A percentile compares a stretch with the other conserved stretches of the same genome.
These are phyloP conservation scores for Centropristis striata DNA, from an alignment of 2,113 vertebrate genomes.

Conservation along the genomic window DNA sequence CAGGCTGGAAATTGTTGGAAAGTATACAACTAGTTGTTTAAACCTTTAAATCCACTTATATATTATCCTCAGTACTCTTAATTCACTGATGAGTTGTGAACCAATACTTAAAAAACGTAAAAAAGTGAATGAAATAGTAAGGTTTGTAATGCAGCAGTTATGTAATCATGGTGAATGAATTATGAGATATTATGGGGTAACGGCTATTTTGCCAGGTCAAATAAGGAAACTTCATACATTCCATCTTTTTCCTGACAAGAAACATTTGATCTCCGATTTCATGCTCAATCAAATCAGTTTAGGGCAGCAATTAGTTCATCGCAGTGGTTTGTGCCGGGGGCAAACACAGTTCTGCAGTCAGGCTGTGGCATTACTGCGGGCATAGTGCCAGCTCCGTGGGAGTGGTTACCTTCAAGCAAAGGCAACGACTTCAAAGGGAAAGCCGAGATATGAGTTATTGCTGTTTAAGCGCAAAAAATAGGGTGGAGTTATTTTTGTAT, in stretches of 20 bases:
- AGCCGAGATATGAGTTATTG: not conserved
- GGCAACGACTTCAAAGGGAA: conserved; percentile 50
- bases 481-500: not conserved
- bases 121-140: not conserved
- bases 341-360: conserved; percentile 18
- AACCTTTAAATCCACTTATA: not conserved
- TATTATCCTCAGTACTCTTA: not conserved
- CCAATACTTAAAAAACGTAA: not conserved
- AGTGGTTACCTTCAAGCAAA: conserved; percentile 32
- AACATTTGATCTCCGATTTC: conserved; percentile 35
- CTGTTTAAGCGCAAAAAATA: conserved; percentile 11
- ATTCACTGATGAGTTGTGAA: conserved; percentile 1
- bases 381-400: conserved; percentile 35
- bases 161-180: not conserved
- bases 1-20: too few species aligned
- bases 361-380: conserved; percentile 7
- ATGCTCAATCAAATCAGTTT: conserved; percentile 53
- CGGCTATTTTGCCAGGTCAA: not conserved
- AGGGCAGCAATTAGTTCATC: conserved; percentile 31
- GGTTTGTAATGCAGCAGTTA: not conserved
- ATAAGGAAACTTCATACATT: not conserved
- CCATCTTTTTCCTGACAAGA: not conserved
- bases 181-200: not conserved
- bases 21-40: not conserved
- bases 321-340: conserved; percentile 2